Evolutionary conservation across 2,888 invertebrate species (phyloP).

Genomic region (Oegoconia quadripuncta): DNA sequence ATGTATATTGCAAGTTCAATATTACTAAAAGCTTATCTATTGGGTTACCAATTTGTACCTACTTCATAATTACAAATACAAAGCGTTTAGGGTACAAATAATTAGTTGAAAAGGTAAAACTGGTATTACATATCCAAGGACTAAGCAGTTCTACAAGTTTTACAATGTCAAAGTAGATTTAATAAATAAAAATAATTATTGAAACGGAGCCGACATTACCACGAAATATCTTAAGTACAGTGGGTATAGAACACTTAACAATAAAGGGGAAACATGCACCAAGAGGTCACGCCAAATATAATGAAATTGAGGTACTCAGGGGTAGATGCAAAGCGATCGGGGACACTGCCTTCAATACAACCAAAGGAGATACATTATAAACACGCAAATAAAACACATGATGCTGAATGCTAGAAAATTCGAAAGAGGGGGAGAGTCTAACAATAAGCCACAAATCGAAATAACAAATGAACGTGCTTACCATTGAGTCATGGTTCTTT

Average conservation of each 20-base stretch:
- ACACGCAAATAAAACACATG: constrained; percentile 59
- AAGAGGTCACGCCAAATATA: constrained; percentile 79
- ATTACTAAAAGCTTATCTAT: constrained; percentile 60
- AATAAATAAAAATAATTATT: constrained; percentile 38
- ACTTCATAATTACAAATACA: constrained; percentile 58
- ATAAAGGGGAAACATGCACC: constrained; percentile 72
- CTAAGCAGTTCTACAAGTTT: constrained; percentile 63
- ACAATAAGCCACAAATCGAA: constrained; percentile 50
- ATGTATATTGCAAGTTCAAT: constrained; percentile 41
- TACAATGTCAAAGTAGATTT: constrained; percentile 40
- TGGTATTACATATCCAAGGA: constrained; percentile 47
- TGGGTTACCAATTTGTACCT: constrained; percentile 51
- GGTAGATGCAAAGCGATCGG: constrained; percentile 78
- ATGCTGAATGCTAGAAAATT: constrained; percentile 55
- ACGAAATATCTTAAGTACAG: constrained; percentile 33
- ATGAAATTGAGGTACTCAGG: constrained; percentile 45
- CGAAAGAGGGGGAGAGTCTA: constrained; percentile 41
- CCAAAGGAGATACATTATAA: constrained; percentile 65
- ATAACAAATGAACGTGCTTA: constrained; percentile 53
- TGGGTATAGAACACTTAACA: constrained; percentile 52
- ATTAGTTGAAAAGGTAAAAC: constrained; percentile 21
- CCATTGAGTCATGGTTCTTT: constrained; percentile 43
- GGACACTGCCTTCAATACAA: constrained; percentile 79
- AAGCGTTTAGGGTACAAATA: constrained; percentile 51
- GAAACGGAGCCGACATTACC: constrained; percentile 38